Evolutionary conservation across 2,797 vertebrate species (phyloP).

Genomic region (Spondyliosoma cantharus): DNA sequence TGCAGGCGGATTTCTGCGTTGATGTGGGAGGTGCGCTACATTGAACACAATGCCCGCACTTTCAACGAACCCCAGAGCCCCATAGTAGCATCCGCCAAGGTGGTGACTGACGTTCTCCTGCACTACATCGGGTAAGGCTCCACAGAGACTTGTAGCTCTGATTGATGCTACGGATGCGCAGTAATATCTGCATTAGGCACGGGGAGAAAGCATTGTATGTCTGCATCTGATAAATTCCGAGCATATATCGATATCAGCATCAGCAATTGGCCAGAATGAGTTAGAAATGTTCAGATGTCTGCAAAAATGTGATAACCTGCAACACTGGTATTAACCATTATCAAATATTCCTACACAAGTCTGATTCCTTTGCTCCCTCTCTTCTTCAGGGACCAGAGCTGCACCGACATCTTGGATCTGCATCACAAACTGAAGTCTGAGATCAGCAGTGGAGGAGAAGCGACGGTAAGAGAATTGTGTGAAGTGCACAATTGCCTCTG

Average conservation of each 20-base stretch:
- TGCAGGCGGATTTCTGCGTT: slow-evolving; percentile 95
- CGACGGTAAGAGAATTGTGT: slow-evolving; percentile 79
- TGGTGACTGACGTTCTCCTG: slow-evolving; percentile 94
- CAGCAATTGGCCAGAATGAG: no score
- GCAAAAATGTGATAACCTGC: no score
- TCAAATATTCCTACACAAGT: not conserved
- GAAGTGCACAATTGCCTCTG: not conserved
- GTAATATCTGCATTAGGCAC: no score
- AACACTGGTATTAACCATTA: not conserved
- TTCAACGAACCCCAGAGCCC: slow-evolving; percentile 98
- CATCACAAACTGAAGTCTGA: slow-evolving; percentile 92
- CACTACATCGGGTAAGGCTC: slow-evolving; percentile 92
- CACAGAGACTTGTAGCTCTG: not conserved
- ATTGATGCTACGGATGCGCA: not conserved
- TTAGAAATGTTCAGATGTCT: no score
- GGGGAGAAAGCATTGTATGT: no score
- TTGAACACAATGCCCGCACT: slow-evolving; percentile 97
- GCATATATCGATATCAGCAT: no score
- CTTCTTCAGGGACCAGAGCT: slow-evolving; percentile 92
- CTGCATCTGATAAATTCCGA: no score
- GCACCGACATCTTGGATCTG: slow-evolving; percentile 92
- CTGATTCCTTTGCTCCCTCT: slow-evolving; percentile 6
- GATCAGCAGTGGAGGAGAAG: slow-evolving; percentile 90
- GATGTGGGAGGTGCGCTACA: slow-evolving; percentile 99
- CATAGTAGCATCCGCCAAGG: slow-evolving; percentile 95